These are phyloP conservation scores for Lordiphosa andalusiaca DNA, from an alignment of 2,888 invertebrate genomes.

Conservation along the genomic window DNA sequence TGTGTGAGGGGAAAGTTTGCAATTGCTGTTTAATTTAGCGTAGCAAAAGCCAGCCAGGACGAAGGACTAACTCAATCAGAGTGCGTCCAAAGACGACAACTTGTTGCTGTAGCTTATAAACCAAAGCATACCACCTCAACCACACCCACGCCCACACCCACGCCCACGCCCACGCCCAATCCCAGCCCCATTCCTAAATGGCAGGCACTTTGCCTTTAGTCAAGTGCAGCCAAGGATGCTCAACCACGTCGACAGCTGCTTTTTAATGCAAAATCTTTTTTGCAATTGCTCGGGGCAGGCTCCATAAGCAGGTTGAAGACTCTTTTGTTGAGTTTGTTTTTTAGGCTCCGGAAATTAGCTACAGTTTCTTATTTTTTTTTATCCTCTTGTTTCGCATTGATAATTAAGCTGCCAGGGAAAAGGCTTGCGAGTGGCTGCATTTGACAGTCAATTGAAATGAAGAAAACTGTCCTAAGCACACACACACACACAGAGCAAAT, in stretches of 20 bases:
- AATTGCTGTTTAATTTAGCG: slow-evolving; percentile 78
- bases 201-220: slow-evolving; percentile 34
- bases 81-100: slow-evolving; percentile 33
- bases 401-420: not conserved
- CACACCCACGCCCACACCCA: no score
- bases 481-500: slow-evolving; percentile 22
- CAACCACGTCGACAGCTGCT: slow-evolving; percentile 11
- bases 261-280: slow-evolving; percentile 27
- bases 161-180: no score
- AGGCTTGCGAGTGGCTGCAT: slow-evolving; percentile 24
- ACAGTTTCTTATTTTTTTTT: slow-evolving; percentile 9
- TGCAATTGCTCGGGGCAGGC: slow-evolving; percentile 13
- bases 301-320: slow-evolving; percentile 6
- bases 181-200: not conserved
- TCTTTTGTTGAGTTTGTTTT: slow-evolving; percentile 26
- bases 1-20: slow-evolving; percentile 66
- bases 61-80: slow-evolving; percentile 62
- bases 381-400: slow-evolving; percentile 4
- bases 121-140: slow-evolving; percentile 37
- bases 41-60: slow-evolving; percentile 33
- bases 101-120: slow-evolving; percentile 52
- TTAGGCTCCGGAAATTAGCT: slow-evolving; percentile 53
- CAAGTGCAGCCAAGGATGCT: slow-evolving; percentile 34
- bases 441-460: slow-evolving; percentile 59
- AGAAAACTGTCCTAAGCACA: slow-evolving; percentile 30